Evolutionary conservation across 2,888 invertebrate genomes (phyloP).

Genomic region (Gastracanthus pulcherrimus): DNA sequence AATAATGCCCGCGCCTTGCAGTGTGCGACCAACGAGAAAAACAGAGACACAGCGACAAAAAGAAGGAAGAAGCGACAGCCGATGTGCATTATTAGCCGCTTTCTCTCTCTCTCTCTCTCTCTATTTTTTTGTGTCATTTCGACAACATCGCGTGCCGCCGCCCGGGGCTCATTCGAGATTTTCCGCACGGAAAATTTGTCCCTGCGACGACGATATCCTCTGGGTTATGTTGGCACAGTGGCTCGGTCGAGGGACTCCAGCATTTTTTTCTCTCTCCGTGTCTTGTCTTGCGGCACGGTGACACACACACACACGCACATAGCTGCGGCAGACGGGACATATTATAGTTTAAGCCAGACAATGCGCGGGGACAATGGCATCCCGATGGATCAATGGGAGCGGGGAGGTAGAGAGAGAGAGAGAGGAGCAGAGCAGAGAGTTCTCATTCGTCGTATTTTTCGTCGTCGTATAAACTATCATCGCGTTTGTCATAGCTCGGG

Average conservation of each 20-base stretch:
- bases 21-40: no score
- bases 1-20: slow-evolving; percentile 40
- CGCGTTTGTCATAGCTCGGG: slow-evolving; percentile 67
- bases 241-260: no score
- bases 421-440: slow-evolving; percentile 53
- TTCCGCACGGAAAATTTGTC: slow-evolving; percentile 77
- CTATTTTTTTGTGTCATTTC: slow-evolving; percentile 75
- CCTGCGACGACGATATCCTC: slow-evolving; percentile 63
- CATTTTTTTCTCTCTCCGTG: slow-evolving; percentile 43
- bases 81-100: slow-evolving; percentile 55
- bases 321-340: slow-evolving; percentile 65
- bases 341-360: slow-evolving; percentile 70
- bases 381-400: slow-evolving; percentile 61
- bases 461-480: slow-evolving; percentile 61
- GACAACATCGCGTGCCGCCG: slow-evolving; percentile 68
- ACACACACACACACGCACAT: slow-evolving; percentile 59
- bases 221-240: slow-evolving; percentile 47
- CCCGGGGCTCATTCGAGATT: slow-evolving; percentile 72
- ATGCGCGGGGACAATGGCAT: slow-evolving; percentile 72
- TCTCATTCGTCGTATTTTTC: slow-evolving; percentile 54
- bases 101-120: no score
- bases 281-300: background rate
- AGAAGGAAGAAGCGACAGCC: slow-evolving; percentile 14
- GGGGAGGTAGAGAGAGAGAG: slow-evolving; percentile 7
- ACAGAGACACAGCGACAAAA: slow-evolving; percentile 7